A percentile compares a stretch with the other conserved stretches of the same genome.
phyloP scores from a whole-genome alignment of 1,140 invertebrate genomes.

The Penaeus vannamei region DNA sequence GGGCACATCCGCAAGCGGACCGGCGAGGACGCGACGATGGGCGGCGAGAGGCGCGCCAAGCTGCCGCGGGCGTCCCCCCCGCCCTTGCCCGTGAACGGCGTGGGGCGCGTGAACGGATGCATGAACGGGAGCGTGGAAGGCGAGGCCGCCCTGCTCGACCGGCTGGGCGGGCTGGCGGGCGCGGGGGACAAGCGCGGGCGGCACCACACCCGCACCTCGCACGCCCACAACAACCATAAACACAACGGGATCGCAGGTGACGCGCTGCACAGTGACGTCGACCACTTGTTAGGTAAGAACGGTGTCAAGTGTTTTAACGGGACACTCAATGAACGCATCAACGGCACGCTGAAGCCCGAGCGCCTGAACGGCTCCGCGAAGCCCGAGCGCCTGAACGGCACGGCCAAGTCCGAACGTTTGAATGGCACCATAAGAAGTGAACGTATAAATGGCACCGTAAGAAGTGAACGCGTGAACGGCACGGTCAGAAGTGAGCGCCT shows the following conservation, averaged over 20 bases:
- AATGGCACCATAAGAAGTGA: constrained; percentile 31
- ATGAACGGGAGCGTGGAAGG: constrained; percentile 56
- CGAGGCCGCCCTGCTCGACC: constrained; percentile 43
- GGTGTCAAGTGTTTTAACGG: constrained; percentile 50
- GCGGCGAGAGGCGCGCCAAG: constrained; percentile 44
- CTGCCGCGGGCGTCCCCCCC: constrained; percentile 28
- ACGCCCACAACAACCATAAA: constrained; percentile 23
- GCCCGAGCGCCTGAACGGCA: constrained; percentile 36
- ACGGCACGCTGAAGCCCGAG: constrained; percentile 25
- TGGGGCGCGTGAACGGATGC: constrained; percentile 62
- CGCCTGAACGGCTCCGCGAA: background rate
- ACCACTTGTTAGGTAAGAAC: constrained; percentile 52
- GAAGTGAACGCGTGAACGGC: constrained; percentile 42
- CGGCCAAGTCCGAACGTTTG: constrained; percentile 13
- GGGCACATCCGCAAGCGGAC: constrained; percentile 34
- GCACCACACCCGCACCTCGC: constrained; percentile 3
- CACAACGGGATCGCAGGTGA: constrained; percentile 52
- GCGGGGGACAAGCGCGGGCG: constrained; percentile 28
- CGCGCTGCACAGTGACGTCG: constrained; percentile 47
- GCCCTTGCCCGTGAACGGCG: constrained; percentile 50
- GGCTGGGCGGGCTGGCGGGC: constrained; percentile 29
- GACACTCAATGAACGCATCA: constrained; percentile 23
- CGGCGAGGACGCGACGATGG: constrained; percentile 35
- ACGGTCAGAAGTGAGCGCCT: background rate
- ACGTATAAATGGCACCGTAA: background rate